These are phyloP conservation scores for Acleris emargana DNA, from an alignment of 2,888 invertebrate genomes.

Conservation along the genomic window DNA sequence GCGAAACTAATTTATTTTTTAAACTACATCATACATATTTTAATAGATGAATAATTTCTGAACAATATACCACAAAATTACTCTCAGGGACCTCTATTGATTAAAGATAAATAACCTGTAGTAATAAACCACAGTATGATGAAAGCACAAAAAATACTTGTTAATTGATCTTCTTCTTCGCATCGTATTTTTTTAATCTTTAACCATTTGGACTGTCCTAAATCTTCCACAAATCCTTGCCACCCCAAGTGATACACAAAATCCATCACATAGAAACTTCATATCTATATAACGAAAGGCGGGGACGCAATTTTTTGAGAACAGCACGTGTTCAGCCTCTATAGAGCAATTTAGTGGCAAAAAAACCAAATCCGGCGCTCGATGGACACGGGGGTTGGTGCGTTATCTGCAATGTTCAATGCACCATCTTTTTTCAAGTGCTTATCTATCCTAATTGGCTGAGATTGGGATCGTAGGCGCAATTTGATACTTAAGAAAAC, in stretches of 20 bases:
- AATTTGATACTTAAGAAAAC: too few relatives aligned
- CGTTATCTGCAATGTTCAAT: conserved; percentile 22
- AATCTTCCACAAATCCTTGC: conserved; percentile 29
- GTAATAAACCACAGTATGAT: too few relatives aligned
- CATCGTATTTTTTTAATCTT: neutral
- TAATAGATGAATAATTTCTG: too few relatives aligned
- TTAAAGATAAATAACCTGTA: too few relatives aligned
- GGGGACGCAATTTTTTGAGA: conserved; percentile 64
- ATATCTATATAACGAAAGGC: conserved; percentile 54
- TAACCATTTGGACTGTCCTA: neutral
- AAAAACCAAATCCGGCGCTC: conserved; percentile 60
- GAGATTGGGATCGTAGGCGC: too few relatives aligned
- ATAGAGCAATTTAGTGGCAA: conserved; percentile 61
- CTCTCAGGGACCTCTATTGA: too few relatives aligned
- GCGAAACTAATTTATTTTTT: too few relatives aligned
- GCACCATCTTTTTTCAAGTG: conserved; percentile 9
- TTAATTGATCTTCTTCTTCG: too few relatives aligned
- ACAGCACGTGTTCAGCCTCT: conserved; percentile 73
- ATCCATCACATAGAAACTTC: conserved; percentile 55
- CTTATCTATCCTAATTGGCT: too few relatives aligned
- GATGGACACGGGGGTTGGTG: conserved; percentile 16
- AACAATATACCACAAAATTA: too few relatives aligned
- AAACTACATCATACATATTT: too few relatives aligned
- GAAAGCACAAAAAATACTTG: too few relatives aligned
- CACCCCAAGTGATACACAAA: conserved; percentile 51